phyloP scores from a whole-genome alignment of 2,888 invertebrate species.

The Bembecia ichneumoniformis region DNA sequence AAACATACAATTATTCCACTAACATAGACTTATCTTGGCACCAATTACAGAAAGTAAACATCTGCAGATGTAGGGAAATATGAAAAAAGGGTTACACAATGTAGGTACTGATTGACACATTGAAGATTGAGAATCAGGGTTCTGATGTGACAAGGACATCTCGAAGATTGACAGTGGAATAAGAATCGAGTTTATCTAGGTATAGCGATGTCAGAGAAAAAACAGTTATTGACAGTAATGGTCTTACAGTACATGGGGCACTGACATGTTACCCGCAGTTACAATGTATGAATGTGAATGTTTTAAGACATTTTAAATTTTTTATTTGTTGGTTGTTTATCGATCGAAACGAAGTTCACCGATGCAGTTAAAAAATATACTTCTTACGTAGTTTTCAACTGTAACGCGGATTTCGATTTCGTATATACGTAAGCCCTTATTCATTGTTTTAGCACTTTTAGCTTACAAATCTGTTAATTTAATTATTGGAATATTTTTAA shows the following conservation, averaged over 20 bases:
- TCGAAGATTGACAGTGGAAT: conserved; percentile 4
- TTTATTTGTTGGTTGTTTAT: too few relatives aligned
- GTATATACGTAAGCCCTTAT: too few relatives aligned
- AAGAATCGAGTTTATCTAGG: background rate
- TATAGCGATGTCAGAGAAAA: background rate
- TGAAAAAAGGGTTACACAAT: conserved; percentile 1
- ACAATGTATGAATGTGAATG: too few relatives aligned
- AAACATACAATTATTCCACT: background rate
- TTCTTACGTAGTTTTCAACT: too few relatives aligned
- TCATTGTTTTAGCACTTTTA: too few relatives aligned
- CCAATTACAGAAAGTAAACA: conserved; percentile 7
- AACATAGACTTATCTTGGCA: conserved; percentile 4
- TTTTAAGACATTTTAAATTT: too few relatives aligned
- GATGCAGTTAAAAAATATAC: too few relatives aligned
- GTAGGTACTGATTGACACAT: background rate
- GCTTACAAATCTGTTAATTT: too few relatives aligned
- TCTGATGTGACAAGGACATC: conserved; percentile 9
- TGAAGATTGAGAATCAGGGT: conserved; percentile 9
- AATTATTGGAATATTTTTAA: too few relatives aligned
- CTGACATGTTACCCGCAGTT: too few relatives aligned
- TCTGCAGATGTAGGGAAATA: conserved; percentile 7
- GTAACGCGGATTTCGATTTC: too few relatives aligned
- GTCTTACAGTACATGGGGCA: background rate
- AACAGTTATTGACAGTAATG: background rate
- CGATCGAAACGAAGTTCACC: too few relatives aligned